Conservation (phyloP, 2,888 invertebrate genomes). For the Petrolisthes manimaculis region DNA sequence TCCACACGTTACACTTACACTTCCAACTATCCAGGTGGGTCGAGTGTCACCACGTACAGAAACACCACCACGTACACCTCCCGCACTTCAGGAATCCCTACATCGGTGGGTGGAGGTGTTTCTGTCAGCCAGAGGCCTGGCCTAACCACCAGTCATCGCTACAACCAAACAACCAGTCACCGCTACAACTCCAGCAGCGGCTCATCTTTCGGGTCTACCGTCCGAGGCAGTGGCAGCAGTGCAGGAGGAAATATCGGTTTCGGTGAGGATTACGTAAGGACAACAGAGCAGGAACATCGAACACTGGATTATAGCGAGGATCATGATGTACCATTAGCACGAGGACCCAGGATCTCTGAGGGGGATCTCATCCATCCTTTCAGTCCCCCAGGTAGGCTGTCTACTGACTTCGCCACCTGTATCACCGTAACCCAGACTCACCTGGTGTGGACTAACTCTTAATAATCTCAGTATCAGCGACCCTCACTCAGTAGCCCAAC, state of each 20-base stretch:
- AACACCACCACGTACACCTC: slow-evolving; percentile 57
- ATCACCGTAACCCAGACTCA: not conserved
- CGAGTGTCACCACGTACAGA: slow-evolving; percentile 49
- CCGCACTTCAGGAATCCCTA: slow-evolving; percentile 22
- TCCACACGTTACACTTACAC: slow-evolving; percentile 38
- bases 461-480: not conserved
- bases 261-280: slow-evolving; percentile 36
- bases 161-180: slow-evolving; percentile 32
- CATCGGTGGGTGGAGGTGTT: slow-evolving; percentile 11
- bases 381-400: slow-evolving; percentile 58
- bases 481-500: not conserved
- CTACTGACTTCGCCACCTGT: not conserved
- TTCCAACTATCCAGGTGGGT: slow-evolving; percentile 39
- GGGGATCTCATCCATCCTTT: slow-evolving; percentile 59
- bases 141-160: slow-evolving; percentile 34
- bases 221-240: slow-evolving; percentile 20
- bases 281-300: slow-evolving; percentile 41
- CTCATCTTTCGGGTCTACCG: not conserved
- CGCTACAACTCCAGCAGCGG: slow-evolving; percentile 24
- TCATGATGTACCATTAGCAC: slow-evolving; percentile 37
- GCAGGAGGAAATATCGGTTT: slow-evolving; percentile 17
- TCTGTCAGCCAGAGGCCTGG: slow-evolving; percentile 12
- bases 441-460: slow-evolving; percentile 25
- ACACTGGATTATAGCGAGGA: slow-evolving; percentile 46
- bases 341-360: slow-evolving; percentile 39